These are phyloP conservation scores for Megalops cyprinoides DNA, from an alignment of 2,797 vertebrate genomes.

Conservation along the genomic window DNA sequence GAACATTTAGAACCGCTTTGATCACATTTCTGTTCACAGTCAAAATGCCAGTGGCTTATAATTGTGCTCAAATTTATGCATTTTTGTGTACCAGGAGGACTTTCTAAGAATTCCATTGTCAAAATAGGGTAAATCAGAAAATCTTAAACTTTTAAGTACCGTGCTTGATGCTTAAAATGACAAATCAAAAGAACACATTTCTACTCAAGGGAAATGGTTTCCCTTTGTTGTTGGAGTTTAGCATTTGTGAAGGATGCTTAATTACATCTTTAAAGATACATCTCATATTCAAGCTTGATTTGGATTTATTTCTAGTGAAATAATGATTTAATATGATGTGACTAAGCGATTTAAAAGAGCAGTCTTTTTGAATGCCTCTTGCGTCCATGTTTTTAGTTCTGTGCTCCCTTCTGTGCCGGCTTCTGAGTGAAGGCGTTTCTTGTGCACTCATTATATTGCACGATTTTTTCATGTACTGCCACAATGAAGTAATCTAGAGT, in stretches of 20 bases:
- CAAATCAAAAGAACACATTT: neutral
- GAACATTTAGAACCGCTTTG: conserved; percentile 21
- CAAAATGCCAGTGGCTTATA: conserved; percentile 19
- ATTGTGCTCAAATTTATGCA: conserved; percentile 9
- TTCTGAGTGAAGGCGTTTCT: neutral
- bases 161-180: neutral
- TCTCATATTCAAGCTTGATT: neutral
- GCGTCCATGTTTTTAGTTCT: neutral
- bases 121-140: neutral
- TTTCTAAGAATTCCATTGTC: neutral
- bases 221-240: neutral
- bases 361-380: neutral
- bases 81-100: neutral
- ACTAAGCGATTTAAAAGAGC: neutral
- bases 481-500: neutral
- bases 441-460: too few relatives aligned
- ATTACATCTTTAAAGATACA: conserved; percentile 2
- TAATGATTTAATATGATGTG: neutral
- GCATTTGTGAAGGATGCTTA: neutral
- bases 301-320: neutral
- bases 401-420: neutral
- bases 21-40: conserved; percentile 22
- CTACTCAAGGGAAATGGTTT: neutral
- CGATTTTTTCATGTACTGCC: neutral
- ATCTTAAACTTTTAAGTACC: neutral